A percentile compares a stretch with the other conserved stretches of the same genome.
Evolutionary conservation across 64 coral and sea anemone species (phyloP).

Genomic region (Hydrozoanthus tunicans): DNA sequence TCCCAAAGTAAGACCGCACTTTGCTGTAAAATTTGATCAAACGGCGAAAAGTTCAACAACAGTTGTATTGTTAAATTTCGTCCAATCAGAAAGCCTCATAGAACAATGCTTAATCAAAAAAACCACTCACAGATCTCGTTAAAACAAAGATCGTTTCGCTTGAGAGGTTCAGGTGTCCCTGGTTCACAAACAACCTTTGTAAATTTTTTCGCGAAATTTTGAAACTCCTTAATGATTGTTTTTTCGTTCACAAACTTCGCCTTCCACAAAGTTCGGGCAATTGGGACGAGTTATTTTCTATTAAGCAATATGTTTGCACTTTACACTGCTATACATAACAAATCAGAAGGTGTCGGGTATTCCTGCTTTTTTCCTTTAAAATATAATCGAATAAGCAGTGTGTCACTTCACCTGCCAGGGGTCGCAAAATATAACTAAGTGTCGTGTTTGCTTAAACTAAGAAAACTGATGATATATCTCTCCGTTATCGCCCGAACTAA

Average conservation of each 20-base stretch:
- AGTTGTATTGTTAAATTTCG: conserved; percentile 32
- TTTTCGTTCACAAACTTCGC: not conserved
- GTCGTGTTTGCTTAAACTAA: no score
- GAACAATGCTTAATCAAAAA: conserved; percentile 24
- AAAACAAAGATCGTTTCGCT: not conserved
- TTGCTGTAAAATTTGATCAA: conserved; percentile 54
- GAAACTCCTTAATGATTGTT: not conserved
- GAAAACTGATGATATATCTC: no score
- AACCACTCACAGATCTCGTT: conserved; percentile 48
- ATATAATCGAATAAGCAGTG: no score
- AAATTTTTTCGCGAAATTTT: not conserved
- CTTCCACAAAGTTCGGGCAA: no score
- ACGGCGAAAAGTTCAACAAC: conserved; percentile 47
- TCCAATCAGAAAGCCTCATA: conserved; percentile 36
- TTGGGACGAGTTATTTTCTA: no score
- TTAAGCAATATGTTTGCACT: no score
- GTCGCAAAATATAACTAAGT: no score
- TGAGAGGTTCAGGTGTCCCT: conserved; percentile 1
- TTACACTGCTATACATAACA: no score
- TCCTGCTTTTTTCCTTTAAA: no score
- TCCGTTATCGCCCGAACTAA: no score
- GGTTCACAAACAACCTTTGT: not conserved
- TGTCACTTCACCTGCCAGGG: no score
- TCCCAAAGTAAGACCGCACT: conserved; percentile 52
- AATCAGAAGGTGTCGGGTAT: no score